Percentiles rank a stretch among this genome's conserved stretches.
phyloP scores from a whole-genome alignment of 2,797 vertebrate species.

The Sebastes iracundus region DNA sequence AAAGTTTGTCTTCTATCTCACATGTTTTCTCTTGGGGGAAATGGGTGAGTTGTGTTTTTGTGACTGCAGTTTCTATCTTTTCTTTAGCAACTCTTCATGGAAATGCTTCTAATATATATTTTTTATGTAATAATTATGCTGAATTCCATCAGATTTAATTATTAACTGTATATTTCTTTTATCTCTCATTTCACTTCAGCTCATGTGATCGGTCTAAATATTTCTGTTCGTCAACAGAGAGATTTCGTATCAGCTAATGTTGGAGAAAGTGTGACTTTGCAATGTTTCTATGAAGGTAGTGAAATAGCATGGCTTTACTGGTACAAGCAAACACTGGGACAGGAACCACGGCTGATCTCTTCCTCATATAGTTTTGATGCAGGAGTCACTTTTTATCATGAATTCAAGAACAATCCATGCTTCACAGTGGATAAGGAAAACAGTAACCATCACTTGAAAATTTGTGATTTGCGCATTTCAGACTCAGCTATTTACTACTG shows the following conservation, averaged over 20 bases:
- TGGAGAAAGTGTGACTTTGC: neutral
- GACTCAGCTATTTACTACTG: slow-evolving; percentile 28
- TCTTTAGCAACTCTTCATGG: neutral
- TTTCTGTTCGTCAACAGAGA: neutral
- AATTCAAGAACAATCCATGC: slow-evolving; percentile 11
- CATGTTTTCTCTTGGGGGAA: neutral
- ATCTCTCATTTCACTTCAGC: neutral
- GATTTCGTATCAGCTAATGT: neutral
- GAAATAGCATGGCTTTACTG: neutral
- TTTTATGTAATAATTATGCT: neutral
- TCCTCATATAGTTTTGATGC: neutral
- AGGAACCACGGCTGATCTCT: slow-evolving; percentile 7
- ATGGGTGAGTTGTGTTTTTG: slow-evolving; percentile 16
- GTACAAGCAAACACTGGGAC: slow-evolving; percentile 14
- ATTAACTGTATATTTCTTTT: too few species aligned
- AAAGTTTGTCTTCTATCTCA: slow-evolving; percentile 10
- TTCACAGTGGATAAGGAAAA: neutral
- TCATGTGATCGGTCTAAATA: neutral
- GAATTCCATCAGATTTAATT: too few species aligned
- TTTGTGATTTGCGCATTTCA: neutral
- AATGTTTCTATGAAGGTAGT: neutral
- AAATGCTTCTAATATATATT: neutral
- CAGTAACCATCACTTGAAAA: neutral
- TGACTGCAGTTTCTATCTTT: too few species aligned
- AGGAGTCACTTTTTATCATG: neutral